These are phyloP conservation scores for Ormyrus rosae DNA, from an alignment of 2,888 invertebrate species.

Conservation along the genomic window DNA sequence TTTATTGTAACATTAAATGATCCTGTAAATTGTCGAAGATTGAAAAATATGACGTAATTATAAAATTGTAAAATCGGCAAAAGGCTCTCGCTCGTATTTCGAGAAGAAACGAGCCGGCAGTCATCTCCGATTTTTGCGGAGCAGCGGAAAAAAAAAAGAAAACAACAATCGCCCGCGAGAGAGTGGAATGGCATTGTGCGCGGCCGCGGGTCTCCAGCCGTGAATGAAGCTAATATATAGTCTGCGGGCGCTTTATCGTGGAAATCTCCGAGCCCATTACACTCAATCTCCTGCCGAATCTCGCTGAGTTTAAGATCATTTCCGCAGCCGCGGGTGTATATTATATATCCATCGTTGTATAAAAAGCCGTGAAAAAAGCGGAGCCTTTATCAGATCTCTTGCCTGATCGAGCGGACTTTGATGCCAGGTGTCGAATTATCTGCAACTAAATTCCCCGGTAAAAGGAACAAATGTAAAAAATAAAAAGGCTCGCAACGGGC, in stretches of 20 bases:
- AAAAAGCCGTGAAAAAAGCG: background rate
- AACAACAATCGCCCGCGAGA: background rate
- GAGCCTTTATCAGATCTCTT: too few relatives aligned
- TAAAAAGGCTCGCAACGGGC: background rate
- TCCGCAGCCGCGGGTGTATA: background rate
- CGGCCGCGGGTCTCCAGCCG: slow-evolving; percentile 33
- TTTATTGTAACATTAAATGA: too few relatives aligned
- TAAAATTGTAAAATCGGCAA: too few relatives aligned
- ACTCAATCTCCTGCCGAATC: slow-evolving; percentile 25
- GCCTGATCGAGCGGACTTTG: too few relatives aligned
- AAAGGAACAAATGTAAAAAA: background rate
- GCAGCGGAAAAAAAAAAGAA: too few relatives aligned
- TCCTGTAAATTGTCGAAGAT: too few relatives aligned
- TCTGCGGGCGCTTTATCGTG: background rate
- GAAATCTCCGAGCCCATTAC: background rate
- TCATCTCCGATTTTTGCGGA: slow-evolving; percentile 30
- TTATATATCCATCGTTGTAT: background rate
- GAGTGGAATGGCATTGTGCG: slow-evolving; percentile 40
- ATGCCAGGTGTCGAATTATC: background rate
- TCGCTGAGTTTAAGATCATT: slow-evolving; percentile 1
- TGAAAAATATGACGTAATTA: too few relatives aligned
- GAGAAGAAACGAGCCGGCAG: slow-evolving; percentile 33
- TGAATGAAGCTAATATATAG: slow-evolving; percentile 39
- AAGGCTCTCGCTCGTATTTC: too few relatives aligned
- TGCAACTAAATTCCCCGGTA: background rate